Percentiles rank a stretch among this genome's conserved stretches.
Evolutionary conservation across 2,797 vertebrate species (phyloP).

Genomic region (Pitangus sulphuratus): DNA sequence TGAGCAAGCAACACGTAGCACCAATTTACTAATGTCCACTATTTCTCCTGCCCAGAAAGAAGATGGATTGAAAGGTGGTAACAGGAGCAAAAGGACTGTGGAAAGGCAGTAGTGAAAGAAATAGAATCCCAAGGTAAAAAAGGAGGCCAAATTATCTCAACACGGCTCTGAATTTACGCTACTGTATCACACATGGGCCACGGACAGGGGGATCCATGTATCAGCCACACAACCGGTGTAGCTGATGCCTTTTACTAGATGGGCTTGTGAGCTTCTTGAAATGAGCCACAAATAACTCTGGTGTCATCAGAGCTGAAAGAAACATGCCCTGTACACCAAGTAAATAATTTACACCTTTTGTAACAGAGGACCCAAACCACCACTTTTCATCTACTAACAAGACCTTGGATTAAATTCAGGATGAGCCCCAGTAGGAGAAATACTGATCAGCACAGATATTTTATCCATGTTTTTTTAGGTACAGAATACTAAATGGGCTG

Average conservation of each 20-base stretch:
- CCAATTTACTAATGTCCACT: neutral
- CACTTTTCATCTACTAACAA: neutral
- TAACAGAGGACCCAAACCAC: neutral
- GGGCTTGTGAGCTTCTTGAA: neutral
- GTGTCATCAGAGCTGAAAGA: neutral
- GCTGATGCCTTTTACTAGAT: neutral
- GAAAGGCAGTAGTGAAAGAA: neutral
- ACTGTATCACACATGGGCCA: rapidly evolving
- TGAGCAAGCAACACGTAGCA: neutral
- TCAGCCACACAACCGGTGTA: neutral
- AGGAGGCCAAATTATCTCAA: neutral
- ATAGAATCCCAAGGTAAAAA: neutral
- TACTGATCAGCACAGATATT: neutral
- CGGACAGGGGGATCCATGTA: rapidly evolving
- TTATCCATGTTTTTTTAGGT: neutral
- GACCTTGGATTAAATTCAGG: neutral
- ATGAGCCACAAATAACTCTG: neutral
- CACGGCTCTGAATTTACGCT: neutral
- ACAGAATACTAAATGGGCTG: neutral
- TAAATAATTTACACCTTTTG: neutral
- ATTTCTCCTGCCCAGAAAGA: neutral
- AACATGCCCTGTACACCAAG: neutral
- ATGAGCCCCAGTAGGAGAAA: neutral
- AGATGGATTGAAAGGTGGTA: neutral
- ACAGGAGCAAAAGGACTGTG: neutral